Percentiles rank a stretch among this genome's conserved stretches.
Evolutionary conservation across 2,113 vertebrate genomes (phyloP).

Genomic region (Syngnathus scovelli): DNA sequence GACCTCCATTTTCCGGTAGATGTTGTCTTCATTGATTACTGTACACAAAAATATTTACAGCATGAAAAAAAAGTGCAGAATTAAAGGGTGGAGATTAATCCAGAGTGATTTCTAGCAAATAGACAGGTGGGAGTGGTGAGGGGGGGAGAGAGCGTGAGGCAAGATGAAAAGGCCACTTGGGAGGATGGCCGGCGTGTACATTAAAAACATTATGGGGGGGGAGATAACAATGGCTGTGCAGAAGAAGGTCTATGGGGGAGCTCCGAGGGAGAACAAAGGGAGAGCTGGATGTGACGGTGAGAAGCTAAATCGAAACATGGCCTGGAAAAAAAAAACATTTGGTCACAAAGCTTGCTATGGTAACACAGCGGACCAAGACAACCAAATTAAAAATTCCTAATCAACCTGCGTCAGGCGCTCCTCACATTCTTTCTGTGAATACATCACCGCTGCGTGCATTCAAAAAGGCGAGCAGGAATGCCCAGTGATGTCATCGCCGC

Average conservation of each 20-base stretch:
- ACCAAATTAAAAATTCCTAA: constrained; percentile 40
- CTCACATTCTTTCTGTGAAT: constrained; percentile 38
- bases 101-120: constrained; percentile 37
- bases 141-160: constrained; percentile 23
- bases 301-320: constrained; percentile 43
- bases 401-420: constrained; percentile 30
- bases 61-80: constrained; percentile 11
- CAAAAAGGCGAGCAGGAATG: constrained; percentile 20
- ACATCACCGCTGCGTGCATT: constrained; percentile 1
- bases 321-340: constrained; percentile 28
- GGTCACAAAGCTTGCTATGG: constrained; percentile 23
- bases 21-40: neutral
- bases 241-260: constrained; percentile 49
- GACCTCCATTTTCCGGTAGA: neutral
- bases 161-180: constrained; percentile 59
- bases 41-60: neutral
- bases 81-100: constrained; percentile 28
- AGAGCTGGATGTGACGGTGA: constrained; percentile 44
- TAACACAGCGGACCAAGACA: constrained; percentile 29
- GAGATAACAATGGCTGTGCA: constrained; percentile 59
- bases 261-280: constrained; percentile 54
- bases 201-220: constrained; percentile 59
- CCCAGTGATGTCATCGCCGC: constrained; percentile 14
- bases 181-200: constrained; percentile 45
- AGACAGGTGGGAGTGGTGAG: constrained; percentile 24